Evolutionary conservation across 2,888 invertebrate genomes (phyloP).

Genomic region (Tyria jacobaeae): DNA sequence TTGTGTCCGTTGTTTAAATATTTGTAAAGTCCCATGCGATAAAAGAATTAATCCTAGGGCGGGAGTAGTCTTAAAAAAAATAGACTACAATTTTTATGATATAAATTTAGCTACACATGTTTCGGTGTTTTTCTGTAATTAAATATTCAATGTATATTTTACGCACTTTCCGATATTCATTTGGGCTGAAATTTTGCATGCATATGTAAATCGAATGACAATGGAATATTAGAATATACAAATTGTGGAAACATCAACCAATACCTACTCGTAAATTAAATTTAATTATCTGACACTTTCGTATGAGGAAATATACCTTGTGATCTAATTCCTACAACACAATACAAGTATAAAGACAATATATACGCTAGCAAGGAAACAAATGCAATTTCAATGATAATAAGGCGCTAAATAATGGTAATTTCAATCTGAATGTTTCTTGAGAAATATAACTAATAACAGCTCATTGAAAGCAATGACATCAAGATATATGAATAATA

Average conservation of each 20-base stretch:
- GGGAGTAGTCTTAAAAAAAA: too few relatives aligned
- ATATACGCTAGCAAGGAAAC: constrained; percentile 40
- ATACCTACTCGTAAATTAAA: background rate
- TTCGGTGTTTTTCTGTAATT: too few relatives aligned
- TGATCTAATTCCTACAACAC: constrained; percentile 17
- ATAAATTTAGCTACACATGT: too few relatives aligned
- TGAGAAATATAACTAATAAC: constrained; percentile 49
- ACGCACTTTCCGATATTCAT: too few relatives aligned
- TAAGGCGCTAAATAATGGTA: constrained; percentile 55
- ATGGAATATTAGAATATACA: background rate
- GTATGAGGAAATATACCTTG: constrained; percentile 24
- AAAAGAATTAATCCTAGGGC: too few relatives aligned
- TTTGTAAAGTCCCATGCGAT: too few relatives aligned
- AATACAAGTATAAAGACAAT: constrained; percentile 41
- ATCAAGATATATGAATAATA: constrained; percentile 38
- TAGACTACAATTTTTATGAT: too few relatives aligned
- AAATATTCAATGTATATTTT: too few relatives aligned
- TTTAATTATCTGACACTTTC: constrained; percentile 1
- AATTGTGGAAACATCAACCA: background rate
- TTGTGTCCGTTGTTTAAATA: too few relatives aligned
- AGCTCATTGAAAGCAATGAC: constrained; percentile 41
- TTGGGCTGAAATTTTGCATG: too few relatives aligned
- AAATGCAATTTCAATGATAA: constrained; percentile 55
- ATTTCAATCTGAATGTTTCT: constrained; percentile 52
- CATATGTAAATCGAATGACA: too few relatives aligned